phyloP scores from a whole-genome alignment of 2,888 invertebrate species.

The Cantharis lateralis region DNA sequence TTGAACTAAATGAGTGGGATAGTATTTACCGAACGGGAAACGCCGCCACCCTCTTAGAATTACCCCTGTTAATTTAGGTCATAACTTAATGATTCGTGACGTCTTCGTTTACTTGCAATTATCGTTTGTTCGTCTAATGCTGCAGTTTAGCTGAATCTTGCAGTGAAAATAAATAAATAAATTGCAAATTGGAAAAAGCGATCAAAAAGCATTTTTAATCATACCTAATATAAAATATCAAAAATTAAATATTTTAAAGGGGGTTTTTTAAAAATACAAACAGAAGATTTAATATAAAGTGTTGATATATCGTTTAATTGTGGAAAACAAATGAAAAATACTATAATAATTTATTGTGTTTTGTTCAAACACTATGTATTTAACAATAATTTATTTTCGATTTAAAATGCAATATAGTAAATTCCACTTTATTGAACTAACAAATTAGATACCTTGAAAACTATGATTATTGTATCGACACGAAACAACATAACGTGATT shows the following conservation, averaged over 20 bases:
- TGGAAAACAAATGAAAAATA: neutral
- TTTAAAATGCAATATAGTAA: neutral
- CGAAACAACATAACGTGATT: slow-evolving; percentile 9
- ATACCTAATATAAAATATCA: too few species aligned
- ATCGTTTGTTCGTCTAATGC: neutral
- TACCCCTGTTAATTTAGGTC: slow-evolving; percentile 38
- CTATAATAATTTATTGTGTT: neutral
- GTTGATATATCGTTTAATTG: neutral
- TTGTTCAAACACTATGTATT: neutral
- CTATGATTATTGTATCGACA: slow-evolving; percentile 10
- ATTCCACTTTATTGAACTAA: neutral
- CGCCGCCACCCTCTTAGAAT: slow-evolving; percentile 27
- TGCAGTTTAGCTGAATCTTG: neutral
- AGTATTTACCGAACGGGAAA: slow-evolving; percentile 37
- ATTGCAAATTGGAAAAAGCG: neutral
- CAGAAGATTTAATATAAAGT: neutral
- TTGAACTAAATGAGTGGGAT: slow-evolving; percentile 40
- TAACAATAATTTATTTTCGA: neutral
- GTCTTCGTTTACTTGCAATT: slow-evolving; percentile 18
- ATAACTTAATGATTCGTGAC: slow-evolving; percentile 42
- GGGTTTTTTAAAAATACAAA: too few species aligned
- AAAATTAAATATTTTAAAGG: too few species aligned
- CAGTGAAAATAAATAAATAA: neutral
- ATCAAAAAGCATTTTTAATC: neutral
- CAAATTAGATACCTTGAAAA: slow-evolving; percentile 4